Base-by-base conservation (phyloP, 2,888 invertebrate genomes). In the Xestia ashworthii region DNA sequence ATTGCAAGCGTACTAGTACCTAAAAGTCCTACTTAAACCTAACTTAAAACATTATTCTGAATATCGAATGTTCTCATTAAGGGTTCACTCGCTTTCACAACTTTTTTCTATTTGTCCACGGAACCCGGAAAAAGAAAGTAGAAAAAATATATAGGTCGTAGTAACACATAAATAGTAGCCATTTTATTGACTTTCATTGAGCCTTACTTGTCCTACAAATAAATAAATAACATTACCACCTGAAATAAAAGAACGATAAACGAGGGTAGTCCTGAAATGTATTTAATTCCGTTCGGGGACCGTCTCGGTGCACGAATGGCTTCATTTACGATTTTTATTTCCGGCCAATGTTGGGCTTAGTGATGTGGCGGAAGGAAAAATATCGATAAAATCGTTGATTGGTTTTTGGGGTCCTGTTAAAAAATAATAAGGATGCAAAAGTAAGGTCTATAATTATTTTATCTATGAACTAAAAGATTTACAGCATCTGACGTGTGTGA, bases 281-380 rank as follows among this genome's bases (percentile, higher is more conserved):
- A 96, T 94, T 96, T 96, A 96, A 96, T 96, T 94, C 94, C 93
- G 92, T 94, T 94, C 91, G 91, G 94, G 94, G 93, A 94, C 94
- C 93, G 94, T 93, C 93, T 92, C 93, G 87, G 92, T 91, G 93
- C 93, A 91, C 89, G 91, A 96, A 96, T 96, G 92, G 95, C 96
- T 96, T 96, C 96, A 96, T 96, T 96, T 96, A 96, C 96, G 95
- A 95, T 96, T 96, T 96, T 96, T 96, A 96, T 96, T 95, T 96
- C 95, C 95, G 93, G 85, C 48, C 94, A 95, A 94, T 90, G 94
- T 88, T 92, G 93, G 46, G 74, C 32, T 68, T 44, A 5, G 58
- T 60, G 9, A 66, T 38, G 22, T 82, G 64, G 77, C 70, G 75
- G 71, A 32, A n/a, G 1, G 0, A 41, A n/a, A 22, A 5, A 19